Base-by-base conservation (phyloP, 2,797 vertebrate genomes). In the Liparis tanakae region DNA sequence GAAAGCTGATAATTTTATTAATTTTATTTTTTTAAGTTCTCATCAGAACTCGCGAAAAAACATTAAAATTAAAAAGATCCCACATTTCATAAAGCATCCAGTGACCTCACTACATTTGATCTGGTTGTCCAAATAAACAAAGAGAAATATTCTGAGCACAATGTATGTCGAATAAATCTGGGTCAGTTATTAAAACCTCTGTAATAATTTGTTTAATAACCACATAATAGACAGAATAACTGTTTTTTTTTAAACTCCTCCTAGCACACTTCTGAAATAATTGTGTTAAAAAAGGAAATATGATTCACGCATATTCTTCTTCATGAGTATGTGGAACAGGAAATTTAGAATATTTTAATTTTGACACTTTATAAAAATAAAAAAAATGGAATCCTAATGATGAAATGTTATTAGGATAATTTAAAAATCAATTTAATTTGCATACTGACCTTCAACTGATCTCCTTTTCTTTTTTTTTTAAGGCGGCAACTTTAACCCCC, bases 371-470 rank as follows among this genome's bases (percentile, higher is more conserved):
- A 8, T 37, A 0, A 12, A 37, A 30, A 8, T 37, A 0, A 12
- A 37, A 30, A n/a, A 6, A 12, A 17, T 25, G 17, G 37, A 18
- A 46, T n/a, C 8, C 13, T 7, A 12, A 44, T 10, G 4, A 41
- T 10, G 10, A 48, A 0, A 63, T 37, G 3, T 58, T 25, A 2
- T n/a, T 18, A 1, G 53, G 18, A 2, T 2, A 8, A 15, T 44
- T n/a, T 9, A 15, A 17, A 3, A n/a, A 50, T 39, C 30, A 54
- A 12, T 4, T 18, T 4, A 10, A 55, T 1, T 20, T 0, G 14
- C 1, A 36, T 30, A 78, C 87, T 78, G 58, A 90, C 86, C 86
- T 91, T 83, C 0, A 57, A 36, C 10, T 6, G 50, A 54, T 51
- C 5, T 74, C 1, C 25, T 30, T 30, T 30, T 30, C 3, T 30